phyloP scores from a whole-genome alignment of 2,797 vertebrate species.

The Balearica regulorum region DNA sequence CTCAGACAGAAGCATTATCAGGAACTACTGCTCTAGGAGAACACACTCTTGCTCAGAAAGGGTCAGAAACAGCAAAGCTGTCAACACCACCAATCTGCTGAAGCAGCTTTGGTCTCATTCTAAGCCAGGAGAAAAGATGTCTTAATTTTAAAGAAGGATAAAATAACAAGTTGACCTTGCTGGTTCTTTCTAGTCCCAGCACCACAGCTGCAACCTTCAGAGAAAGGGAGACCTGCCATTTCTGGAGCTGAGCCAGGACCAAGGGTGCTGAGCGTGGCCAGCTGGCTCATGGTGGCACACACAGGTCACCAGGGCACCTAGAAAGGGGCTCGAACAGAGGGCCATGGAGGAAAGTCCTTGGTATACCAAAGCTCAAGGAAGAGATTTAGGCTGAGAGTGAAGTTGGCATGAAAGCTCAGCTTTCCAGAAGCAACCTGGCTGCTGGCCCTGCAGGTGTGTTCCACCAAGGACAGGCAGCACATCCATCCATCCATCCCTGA shows the following conservation, averaged over 20 bases:
- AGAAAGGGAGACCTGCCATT: background rate
- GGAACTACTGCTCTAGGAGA: background rate
- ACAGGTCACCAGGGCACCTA: background rate
- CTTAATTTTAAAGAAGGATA: background rate
- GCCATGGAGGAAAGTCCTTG: background rate
- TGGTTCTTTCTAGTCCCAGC: background rate
- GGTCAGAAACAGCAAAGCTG: background rate
- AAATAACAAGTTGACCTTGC: background rate
- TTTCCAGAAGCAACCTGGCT: background rate
- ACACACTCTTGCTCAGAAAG: background rate
- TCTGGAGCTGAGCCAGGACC: background rate
- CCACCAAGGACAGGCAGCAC: background rate
- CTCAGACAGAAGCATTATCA: background rate
- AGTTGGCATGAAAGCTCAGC: background rate
- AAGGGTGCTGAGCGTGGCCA: background rate
- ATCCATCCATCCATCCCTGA: background rate
- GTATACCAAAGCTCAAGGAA: background rate
- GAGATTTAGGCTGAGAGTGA: background rate
- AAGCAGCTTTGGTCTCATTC: background rate
- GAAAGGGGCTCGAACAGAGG: background rate
- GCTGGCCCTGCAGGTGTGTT: background rate
- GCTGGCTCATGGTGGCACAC: fast-evolving
- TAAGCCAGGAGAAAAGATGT: background rate
- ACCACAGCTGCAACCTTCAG: background rate
- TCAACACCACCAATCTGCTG: background rate